Percentiles rank a stretch among this genome's conserved stretches.
phyloP scores from a whole-genome alignment of 2,888 invertebrate genomes.

The Tuberolachnus salignus region DNA sequence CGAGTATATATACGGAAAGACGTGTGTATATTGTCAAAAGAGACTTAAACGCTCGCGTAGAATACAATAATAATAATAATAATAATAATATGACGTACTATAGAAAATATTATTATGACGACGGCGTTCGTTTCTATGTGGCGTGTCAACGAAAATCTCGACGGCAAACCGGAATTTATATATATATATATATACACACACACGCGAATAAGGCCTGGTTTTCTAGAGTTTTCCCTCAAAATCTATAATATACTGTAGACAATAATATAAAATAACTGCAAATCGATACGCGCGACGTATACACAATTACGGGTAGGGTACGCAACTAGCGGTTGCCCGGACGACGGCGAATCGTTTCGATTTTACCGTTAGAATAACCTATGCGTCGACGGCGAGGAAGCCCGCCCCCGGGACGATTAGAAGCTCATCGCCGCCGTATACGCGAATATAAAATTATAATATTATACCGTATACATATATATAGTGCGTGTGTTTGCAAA shows the following conservation, averaged over 20 bases:
- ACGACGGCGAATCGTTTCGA: slow-evolving; percentile 9
- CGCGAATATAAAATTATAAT: neutral
- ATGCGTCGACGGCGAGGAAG: neutral
- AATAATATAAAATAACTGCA: neutral
- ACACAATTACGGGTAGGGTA: neutral
- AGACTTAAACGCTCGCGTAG: slow-evolving; percentile 36
- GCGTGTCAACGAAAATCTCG: slow-evolving; percentile 3
- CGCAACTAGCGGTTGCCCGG: neutral
- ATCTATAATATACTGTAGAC: neutral
- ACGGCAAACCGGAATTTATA: slow-evolving; percentile 7
- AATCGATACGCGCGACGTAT: neutral
- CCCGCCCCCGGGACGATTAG: slow-evolving; percentile 15
- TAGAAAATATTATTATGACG: neutral
- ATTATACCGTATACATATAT: neutral
- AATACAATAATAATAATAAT: slow-evolving; percentile 2
- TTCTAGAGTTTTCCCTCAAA: neutral
- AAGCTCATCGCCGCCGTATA: slow-evolving; percentile 17
- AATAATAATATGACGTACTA: neutral
- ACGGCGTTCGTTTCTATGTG: neutral
- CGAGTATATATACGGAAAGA: neutral
- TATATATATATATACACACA: neutral
- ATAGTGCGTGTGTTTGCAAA: slow-evolving; percentile 13
- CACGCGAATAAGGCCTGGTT: neutral
- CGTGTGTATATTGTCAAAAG: slow-evolving; percentile 32
- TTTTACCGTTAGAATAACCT: slow-evolving; percentile 48